phyloP scores from a whole-genome alignment of 2,113 vertebrate species.

The Barbus barbus region DNA sequence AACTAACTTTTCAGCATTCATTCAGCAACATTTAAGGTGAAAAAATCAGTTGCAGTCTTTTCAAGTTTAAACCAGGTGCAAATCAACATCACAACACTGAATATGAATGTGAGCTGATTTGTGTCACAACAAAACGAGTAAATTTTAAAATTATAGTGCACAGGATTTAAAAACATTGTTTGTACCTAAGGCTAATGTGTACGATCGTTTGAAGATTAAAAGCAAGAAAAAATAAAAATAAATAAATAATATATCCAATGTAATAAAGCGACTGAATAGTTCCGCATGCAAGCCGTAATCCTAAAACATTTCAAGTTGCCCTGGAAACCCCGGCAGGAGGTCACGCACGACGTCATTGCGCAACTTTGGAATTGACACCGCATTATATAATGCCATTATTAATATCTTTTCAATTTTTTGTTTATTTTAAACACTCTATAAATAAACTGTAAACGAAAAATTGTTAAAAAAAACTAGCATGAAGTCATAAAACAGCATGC shows the following conservation, averaged over 20 bases:
- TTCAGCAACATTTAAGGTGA: background rate
- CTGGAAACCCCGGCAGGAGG: background rate
- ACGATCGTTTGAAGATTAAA: background rate
- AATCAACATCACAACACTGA: background rate
- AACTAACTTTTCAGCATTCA: background rate
- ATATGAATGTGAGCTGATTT: slow-evolving; percentile 4
- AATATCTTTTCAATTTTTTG: too few species aligned
- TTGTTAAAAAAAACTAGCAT: background rate
- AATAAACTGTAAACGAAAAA: background rate
- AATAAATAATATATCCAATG: background rate
- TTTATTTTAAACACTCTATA: background rate
- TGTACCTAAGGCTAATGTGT: background rate
- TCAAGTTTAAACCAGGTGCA: background rate
- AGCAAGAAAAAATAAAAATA: background rate
- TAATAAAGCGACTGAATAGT: background rate
- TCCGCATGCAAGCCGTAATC: background rate
- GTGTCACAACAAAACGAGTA: background rate
- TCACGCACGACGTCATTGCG: slow-evolving; percentile 21
- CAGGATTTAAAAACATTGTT: background rate
- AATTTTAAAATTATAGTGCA: background rate
- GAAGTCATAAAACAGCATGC: background rate
- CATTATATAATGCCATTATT: background rate
- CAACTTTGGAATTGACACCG: background rate
- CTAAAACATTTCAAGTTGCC: slow-evolving; percentile 19
- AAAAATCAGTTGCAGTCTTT: background rate